Evolutionary conservation across 2,797 vertebrate genomes (phyloP), one percentile per base, ranked within the genome.

Genomic region (Gallirallus australis): DNA sequence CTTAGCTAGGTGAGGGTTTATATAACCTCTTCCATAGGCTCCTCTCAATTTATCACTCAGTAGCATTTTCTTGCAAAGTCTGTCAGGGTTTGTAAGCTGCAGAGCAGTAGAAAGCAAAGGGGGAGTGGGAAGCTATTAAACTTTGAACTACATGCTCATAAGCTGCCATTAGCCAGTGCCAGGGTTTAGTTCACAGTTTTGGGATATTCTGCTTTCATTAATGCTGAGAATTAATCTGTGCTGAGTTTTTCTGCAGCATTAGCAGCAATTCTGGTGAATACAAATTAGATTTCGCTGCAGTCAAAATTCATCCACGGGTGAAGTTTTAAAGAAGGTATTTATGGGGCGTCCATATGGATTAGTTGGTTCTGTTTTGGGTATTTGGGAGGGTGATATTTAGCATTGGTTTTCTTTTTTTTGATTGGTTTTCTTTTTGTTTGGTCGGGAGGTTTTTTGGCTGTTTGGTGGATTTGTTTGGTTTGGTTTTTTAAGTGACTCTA

Each of bases 131-230:
- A 64, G 56, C 40, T 70, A 5, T 60, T 53, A 59, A 79, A 17
- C 35, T 78, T 88, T 84, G 48, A 94, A 72, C 16, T 84, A 2
- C 31, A 9, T 60, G n/a, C 59, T n/a, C 82, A 18, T 30, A 54
- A 31, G 57, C 12, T 64, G 61, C 37, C 35, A 30, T 50, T 63
- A 73, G 76, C 40, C 53, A 7, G 21, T 42, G n/a, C 37, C 37
- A 73, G 30, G 3, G 0, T 87, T 64, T 85, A 81, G 69, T 60
- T 61, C 39, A 16, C 48, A 71, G 81, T 53, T 94, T 85, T 80
- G 85, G 63, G 91, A 60, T 86, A 80, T 83, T 90, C 53, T 91
- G 33, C 28, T 91, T 53, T 93, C 89, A 87, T 95, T 95, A 95
- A 90, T 88, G 60, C 5, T 89, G 70, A 91, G 86, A 91, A 89